Evolutionary conservation across 1,140 invertebrate species (phyloP), one percentile per base, ranked within the genome.

Genomic region (Scaptomyza montana): DNA sequence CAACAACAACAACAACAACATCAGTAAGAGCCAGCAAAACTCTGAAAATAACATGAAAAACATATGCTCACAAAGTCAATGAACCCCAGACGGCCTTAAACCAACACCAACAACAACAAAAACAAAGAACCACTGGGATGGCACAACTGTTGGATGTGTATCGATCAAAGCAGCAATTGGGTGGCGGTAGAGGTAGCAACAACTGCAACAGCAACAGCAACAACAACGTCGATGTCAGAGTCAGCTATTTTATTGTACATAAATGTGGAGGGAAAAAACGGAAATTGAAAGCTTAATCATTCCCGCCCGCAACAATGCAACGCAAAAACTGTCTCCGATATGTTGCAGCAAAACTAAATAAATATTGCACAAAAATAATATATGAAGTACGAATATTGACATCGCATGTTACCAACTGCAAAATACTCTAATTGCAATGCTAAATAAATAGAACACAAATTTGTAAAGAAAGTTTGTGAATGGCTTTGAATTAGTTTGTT

Each of bases 31-130:
- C 21, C 2, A 25, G 3, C 21, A 25, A 59, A 60, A 49, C 45
- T 53, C 16, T 68, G 39, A n/a, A 51, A 63, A 70, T 55, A 74
- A 80, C 65, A 66, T 66, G 50, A 33, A 33, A 33, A 77, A 64
- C 69, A 74, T 85, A 74, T 67, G 64, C 50, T 45, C n/a, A 49
- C 10, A 43, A 64, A 89, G 82, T 86, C 82, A 86, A 82, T 86
- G 82, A 86, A 87, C 81, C 74, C 41, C 46, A 77, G 74, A 16
- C 50, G 36, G 49, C 61, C 63, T 66, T 49, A 47, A 53, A 79
- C 33, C 59, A 41, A 5, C 19, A 47, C 5, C 30, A 39, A 3
- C 9, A 57, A 39, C 9, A 49, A 10, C 10, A 41, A 30, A 13
- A 57, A 59, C 39, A 60, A 46, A 46, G 13, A 45, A 49, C n/a